These are phyloP conservation scores for Penelope pileata DNA, from an alignment of 2,113 vertebrate genomes.

Conservation along the genomic window DNA sequence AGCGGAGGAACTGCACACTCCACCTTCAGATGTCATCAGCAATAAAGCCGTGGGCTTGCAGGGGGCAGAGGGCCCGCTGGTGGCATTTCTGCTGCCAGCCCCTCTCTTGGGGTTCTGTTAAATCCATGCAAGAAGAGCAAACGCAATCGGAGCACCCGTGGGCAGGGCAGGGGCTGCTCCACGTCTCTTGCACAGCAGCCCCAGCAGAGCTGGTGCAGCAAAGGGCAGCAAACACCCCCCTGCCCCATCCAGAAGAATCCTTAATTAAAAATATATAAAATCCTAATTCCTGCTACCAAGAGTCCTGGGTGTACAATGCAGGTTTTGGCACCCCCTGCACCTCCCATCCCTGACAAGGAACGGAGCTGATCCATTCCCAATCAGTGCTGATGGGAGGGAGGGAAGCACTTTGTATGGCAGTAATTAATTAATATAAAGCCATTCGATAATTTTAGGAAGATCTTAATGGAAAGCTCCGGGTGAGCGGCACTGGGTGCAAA, in stretches of 20 bases:
- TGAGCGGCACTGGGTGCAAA: fast-evolving
- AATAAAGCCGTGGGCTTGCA: neutral
- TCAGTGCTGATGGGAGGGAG: no score
- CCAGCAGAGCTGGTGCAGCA: fast-evolving
- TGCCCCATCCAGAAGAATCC: no score
- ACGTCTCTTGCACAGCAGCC: neutral
- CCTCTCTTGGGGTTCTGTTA: neutral
- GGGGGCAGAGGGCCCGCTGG: neutral
- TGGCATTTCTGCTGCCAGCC: neutral
- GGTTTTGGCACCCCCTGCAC: no score
- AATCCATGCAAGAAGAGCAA: neutral
- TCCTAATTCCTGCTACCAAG: no score
- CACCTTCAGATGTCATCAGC: slow-evolving; percentile 43
- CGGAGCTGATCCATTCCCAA: no score
- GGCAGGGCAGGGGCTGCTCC: fast-evolving
- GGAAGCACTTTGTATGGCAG: neutral
- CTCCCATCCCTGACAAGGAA: no score
- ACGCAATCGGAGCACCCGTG: fast-evolving
- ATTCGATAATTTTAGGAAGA: neutral
- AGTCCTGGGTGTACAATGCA: no score
- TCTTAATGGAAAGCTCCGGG: fast-evolving
- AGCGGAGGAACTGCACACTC: slow-evolving; percentile 16
- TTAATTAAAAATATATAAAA: fast-evolving
- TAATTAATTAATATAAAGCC: neutral
- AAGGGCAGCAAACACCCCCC: fast-evolving